Percentiles rank a stretch among this genome's conserved stretches.
phyloP scores from a whole-genome alignment of 2,797 vertebrate species.

The Centropyge bicolor region DNA sequence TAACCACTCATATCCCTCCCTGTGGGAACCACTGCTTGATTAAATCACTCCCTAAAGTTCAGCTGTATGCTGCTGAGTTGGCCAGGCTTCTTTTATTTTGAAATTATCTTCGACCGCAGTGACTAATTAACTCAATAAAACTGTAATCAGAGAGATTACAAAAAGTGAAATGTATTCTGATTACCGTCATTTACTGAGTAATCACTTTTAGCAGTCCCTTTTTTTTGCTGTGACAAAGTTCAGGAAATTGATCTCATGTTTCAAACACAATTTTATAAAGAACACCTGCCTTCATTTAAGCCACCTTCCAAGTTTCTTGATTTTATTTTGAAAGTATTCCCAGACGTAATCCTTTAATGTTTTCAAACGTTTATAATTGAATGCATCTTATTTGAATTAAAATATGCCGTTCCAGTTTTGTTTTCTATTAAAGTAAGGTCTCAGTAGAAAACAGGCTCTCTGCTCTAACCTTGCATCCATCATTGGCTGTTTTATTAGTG shows the following conservation, averaged over 20 bases:
- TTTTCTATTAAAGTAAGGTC: constrained; percentile 28
- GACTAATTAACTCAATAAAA: constrained; percentile 24
- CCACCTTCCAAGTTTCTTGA: constrained; percentile 1
- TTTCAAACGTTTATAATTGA: constrained; percentile 24
- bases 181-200: neutral
- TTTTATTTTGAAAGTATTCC: constrained; percentile 30
- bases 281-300: constrained; percentile 45
- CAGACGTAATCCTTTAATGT: constrained; percentile 16
- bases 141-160: constrained; percentile 20
- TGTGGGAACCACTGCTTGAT: constrained; percentile 26
- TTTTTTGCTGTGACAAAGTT: constrained; percentile 15
- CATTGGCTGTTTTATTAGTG: neutral
- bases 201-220: neutral
- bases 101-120: constrained; percentile 1
- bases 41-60: constrained; percentile 42
- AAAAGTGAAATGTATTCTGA: neutral
- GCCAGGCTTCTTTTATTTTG: constrained; percentile 1
- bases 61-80: neutral
- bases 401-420: constrained; percentile 12
- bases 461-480: neutral
- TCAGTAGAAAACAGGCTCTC: constrained; percentile 11
- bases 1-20: constrained; percentile 34
- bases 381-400: constrained; percentile 25
- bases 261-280: constrained; percentile 3
- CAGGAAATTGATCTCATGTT: constrained; percentile 27